Evolutionary conservation across 2,888 invertebrate species (phyloP).

Genomic region (Cheilosia grossa): DNA sequence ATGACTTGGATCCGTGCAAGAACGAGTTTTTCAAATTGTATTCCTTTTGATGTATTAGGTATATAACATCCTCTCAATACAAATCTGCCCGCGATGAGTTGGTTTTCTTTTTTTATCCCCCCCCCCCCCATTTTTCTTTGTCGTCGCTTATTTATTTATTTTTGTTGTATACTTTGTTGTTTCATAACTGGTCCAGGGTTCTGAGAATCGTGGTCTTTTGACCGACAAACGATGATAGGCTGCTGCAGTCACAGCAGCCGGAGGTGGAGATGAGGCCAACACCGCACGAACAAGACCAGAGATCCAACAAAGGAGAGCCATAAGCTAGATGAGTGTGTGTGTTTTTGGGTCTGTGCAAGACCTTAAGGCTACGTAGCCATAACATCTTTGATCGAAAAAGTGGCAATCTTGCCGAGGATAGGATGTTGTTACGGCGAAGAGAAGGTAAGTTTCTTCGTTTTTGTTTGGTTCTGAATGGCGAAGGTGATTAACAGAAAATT

Average conservation of each 20-base stretch:
- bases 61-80: constrained; percentile 59
- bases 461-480: constrained; percentile 46
- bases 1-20: constrained; percentile 28
- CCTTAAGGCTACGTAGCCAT: constrained; percentile 64
- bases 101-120: constrained; percentile 51
- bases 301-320: constrained; percentile 54
- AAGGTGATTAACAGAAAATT: constrained; percentile 66
- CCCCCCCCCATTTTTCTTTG: constrained; percentile 43
- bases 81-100: constrained; percentile 51
- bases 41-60: constrained; percentile 69
- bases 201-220: constrained; percentile 81
- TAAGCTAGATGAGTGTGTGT: background rate
- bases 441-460: constrained; percentile 14
- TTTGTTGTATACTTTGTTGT: constrained; percentile 75
- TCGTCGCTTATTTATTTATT: constrained; percentile 35
- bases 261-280: constrained; percentile 66
- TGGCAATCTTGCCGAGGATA: constrained; percentile 47
- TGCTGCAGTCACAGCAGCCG: constrained; percentile 59
- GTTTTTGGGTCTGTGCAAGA: constrained; percentile 55
- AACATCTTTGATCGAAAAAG: constrained; percentile 67
- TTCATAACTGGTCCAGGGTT: constrained; percentile 82
- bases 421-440: constrained; percentile 22
- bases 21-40: constrained; percentile 62
- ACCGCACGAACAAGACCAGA: constrained; percentile 39
- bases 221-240: constrained; percentile 80